A percentile compares a stretch with the other conserved stretches of the same genome.
Conservation (phyloP, 2,888 invertebrate species). For the Leucania comma region DNA sequence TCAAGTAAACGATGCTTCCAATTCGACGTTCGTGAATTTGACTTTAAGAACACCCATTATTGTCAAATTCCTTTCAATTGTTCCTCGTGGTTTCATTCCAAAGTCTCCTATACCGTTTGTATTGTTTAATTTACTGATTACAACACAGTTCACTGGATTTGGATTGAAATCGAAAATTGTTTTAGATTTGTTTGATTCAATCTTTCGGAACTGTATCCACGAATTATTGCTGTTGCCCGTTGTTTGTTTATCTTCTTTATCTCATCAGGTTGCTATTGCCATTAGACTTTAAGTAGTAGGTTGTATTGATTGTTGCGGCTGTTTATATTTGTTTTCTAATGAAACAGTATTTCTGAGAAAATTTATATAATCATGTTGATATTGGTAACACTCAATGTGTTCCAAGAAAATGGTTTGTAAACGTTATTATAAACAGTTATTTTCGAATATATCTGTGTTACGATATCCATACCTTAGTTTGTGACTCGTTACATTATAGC, state of each 20-base stretch:
- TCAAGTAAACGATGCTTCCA: conserved; percentile 53
- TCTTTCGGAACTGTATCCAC: conserved; percentile 60
- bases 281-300: conserved; percentile 4
- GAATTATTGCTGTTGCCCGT: conserved; percentile 57
- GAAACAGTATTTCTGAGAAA: not conserved
- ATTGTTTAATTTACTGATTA: conserved; percentile 69
- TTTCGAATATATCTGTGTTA: not conserved
- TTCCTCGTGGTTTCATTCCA: conserved; percentile 59
- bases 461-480: not conserved
- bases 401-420: not conserved
- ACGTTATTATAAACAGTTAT: not conserved
- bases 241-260: conserved; percentile 52
- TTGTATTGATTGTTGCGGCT: conserved; percentile 12
- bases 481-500: too few species aligned
- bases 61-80: conserved; percentile 61
- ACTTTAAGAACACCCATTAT: conserved; percentile 60
- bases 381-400: not conserved
- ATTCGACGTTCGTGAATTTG: conserved; percentile 46
- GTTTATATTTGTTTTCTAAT: conserved; percentile 7
- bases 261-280: conserved; percentile 40
- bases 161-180: conserved; percentile 68
- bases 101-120: conserved; percentile 57
- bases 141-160: conserved; percentile 56
- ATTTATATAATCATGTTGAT: not conserved
- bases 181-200: conserved; percentile 64